phyloP scores from a whole-genome alignment of 23 tunicate species.

The Aplidium turbinatum region DNA sequence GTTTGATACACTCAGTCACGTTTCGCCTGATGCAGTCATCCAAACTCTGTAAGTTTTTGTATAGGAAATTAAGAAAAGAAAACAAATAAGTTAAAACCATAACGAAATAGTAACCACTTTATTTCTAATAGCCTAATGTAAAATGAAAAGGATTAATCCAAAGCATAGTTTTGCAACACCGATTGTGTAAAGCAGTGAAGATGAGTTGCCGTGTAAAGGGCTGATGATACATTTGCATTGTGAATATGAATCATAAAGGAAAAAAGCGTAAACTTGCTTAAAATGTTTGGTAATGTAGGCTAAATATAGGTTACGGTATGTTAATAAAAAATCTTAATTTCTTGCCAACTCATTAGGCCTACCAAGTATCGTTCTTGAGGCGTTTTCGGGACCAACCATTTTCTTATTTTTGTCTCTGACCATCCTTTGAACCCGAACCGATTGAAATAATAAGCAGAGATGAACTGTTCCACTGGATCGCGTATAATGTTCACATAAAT shows the following conservation, averaged over 20 bases:
- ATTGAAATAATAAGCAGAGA: constrained; percentile 58
- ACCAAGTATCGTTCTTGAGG: constrained; percentile 50
- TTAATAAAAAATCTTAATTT: background rate
- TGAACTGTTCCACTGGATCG: constrained; percentile 53
- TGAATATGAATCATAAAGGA: too few species aligned
- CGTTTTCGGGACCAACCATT: constrained; percentile 45
- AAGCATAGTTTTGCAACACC: background rate
- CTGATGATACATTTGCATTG: too few species aligned
- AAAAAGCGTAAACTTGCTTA: too few species aligned
- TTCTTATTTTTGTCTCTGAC: constrained; percentile 39
- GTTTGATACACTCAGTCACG: constrained; percentile 32
- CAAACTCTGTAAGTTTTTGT: too few species aligned
- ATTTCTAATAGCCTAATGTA: background rate
- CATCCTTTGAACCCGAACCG: constrained; percentile 55
- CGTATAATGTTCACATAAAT: constrained; percentile 50
- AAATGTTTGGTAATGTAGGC: too few species aligned
- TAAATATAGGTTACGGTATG: too few species aligned
- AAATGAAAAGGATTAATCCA: background rate
- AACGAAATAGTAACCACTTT: background rate
- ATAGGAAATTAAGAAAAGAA: too few species aligned
- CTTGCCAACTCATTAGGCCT: background rate
- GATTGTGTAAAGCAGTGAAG: too few species aligned
- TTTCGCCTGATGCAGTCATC: constrained; percentile 41
- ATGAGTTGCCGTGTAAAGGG: too few species aligned
- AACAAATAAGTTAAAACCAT: background rate